phyloP scores from a whole-genome alignment of 2,113 vertebrate species.

The Periophthalmus modestus region DNA sequence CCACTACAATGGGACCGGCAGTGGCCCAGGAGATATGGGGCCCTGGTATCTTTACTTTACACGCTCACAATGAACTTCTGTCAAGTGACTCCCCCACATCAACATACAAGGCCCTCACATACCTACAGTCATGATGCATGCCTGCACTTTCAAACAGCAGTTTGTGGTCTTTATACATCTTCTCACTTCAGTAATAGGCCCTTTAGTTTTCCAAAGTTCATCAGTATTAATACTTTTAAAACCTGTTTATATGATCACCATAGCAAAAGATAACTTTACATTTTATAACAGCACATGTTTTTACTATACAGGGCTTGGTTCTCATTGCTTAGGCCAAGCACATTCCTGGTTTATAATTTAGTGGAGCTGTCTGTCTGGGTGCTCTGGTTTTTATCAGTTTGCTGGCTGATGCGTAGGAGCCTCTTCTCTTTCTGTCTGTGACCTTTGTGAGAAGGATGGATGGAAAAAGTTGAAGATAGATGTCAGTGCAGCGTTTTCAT shows the following conservation, averaged over 20 bases:
- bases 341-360: conserved; percentile 49
- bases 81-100: conserved; percentile 65
- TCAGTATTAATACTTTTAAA: not conserved
- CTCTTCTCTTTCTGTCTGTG: conserved; percentile 42
- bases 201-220: not conserved
- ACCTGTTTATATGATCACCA: not conserved
- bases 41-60: conserved; percentile 65
- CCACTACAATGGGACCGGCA: conserved; percentile 71
- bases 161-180: not conserved
- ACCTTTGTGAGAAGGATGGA: conserved; percentile 52
- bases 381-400: conserved; percentile 72
- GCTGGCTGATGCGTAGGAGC: conserved; percentile 58
- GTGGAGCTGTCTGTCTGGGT: conserved; percentile 47
- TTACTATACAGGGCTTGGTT: conserved; percentile 19
- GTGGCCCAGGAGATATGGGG: conserved; percentile 62
- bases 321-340: conserved; percentile 22
- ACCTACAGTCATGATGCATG: conserved; percentile 48
- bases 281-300: conserved; percentile 21
- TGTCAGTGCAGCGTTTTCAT: conserved; percentile 66
- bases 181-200: not conserved
- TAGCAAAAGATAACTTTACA: conserved; percentile 16
- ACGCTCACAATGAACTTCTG: conserved; percentile 74
- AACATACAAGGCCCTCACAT: conserved; percentile 54
- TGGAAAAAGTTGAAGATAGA: conserved; percentile 70
- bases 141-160: conserved; percentile 31